Evolutionary conservation across 1,140 invertebrate genomes (phyloP).

Genomic region (Planococcus citri): DNA sequence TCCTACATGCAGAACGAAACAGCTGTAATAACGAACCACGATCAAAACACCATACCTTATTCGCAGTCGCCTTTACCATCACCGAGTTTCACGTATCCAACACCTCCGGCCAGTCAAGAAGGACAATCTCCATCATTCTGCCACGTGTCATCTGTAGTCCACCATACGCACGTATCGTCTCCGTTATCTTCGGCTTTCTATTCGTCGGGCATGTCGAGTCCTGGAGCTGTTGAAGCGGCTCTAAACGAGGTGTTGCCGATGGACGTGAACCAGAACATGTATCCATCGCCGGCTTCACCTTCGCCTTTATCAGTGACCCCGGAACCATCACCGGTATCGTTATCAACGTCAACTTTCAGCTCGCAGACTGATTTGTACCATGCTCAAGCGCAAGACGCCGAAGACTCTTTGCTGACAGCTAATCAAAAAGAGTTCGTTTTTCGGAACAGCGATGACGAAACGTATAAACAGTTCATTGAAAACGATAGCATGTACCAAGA

Average conservation of each 20-base stretch:
- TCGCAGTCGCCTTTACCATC: conserved; percentile 48
- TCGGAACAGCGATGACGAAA: background rate
- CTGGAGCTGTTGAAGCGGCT: conserved; percentile 68
- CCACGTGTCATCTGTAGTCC: conserved; percentile 32
- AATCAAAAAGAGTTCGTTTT: conserved; percentile 11
- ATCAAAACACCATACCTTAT: conserved; percentile 35
- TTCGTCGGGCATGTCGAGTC: conserved; percentile 71
- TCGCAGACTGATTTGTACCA: background rate
- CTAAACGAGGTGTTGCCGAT: conserved; percentile 64
- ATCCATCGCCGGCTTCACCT: conserved; percentile 51
- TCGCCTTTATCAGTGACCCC: conserved; percentile 44
- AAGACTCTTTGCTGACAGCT: background rate
- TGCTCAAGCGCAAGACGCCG: background rate
- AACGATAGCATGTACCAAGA: background rate
- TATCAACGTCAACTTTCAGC: conserved; percentile 36
- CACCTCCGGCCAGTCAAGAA: conserved; percentile 69
- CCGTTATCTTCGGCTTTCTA: conserved; percentile 67
- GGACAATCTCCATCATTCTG: conserved; percentile 48
- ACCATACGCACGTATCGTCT: conserved; percentile 43
- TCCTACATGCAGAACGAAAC: conserved; percentile 42
- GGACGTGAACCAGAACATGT: conserved; percentile 42
- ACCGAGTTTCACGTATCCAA: conserved; percentile 65
- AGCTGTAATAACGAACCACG: conserved; percentile 38
- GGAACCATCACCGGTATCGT: conserved; percentile 42
- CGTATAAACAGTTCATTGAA: background rate